Evolutionary conservation across 2,888 invertebrate species (phyloP).

Genomic region (Pseudococcus jackbeardsleyi): DNA sequence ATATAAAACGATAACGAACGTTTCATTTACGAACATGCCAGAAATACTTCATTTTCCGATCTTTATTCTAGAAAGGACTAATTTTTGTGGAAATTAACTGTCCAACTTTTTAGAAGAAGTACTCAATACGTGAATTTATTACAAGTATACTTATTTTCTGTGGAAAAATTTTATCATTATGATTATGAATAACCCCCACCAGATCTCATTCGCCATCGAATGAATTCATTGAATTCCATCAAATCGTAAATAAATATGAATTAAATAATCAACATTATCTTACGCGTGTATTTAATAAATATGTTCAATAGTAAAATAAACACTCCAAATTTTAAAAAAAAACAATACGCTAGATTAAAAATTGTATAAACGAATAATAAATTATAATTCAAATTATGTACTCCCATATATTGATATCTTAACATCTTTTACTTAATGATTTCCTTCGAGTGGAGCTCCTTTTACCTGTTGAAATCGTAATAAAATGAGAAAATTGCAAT

Average conservation of each 20-base stretch:
- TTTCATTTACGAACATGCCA: too few relatives aligned
- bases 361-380: neutral
- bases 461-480: neutral
- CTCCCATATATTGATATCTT: neutral
- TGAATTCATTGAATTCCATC: too few relatives aligned
- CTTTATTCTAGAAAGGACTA: too few relatives aligned
- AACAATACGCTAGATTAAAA: neutral
- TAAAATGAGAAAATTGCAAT: neutral
- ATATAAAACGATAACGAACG: too few relatives aligned
- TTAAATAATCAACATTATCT: neutral
- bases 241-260: neutral
- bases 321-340: neutral
- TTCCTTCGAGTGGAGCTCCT: neutral
- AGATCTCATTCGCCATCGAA: too few relatives aligned
- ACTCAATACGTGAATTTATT: too few relatives aligned
- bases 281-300: neutral
- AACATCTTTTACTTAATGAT: constrained; percentile 28
- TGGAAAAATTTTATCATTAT: too few relatives aligned
- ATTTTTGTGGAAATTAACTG: too few relatives aligned
- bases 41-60: too few relatives aligned
- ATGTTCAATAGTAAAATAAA: neutral
- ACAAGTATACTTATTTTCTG: too few relatives aligned
- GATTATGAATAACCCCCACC: too few relatives aligned
- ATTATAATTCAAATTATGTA: neutral
- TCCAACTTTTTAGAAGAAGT: too few relatives aligned